Base-by-base conservation (phyloP, 2,888 invertebrate species). In the Zele albiditarsus region DNA sequence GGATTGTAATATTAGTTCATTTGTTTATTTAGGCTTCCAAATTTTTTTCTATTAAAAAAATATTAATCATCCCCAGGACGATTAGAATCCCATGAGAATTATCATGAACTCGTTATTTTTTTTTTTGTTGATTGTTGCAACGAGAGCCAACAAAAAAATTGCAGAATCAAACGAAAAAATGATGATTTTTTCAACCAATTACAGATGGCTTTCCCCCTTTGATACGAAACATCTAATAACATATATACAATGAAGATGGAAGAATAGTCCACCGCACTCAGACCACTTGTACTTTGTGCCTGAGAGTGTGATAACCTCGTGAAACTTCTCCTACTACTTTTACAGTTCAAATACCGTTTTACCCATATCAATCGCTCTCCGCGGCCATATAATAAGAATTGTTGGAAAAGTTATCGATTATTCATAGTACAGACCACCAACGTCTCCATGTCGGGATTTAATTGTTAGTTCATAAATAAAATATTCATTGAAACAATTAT, bases 231-330 rank as follows among this genome's bases (percentile, higher is more conserved):
- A 46, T 16, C 16, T 14, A 46, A n/a, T 46, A n/a, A 46, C 4
- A 46, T 16, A 46, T 20, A 20, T 53, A 10, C 33, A 38, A 38
- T 65, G 20, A 6, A 53, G 20, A 53, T 53, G 53, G n/a, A 10
- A 53, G 53, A 53, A 20, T 53, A 53, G 20, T 68, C 68, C 77
- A 83, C 81, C 85, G 83, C 83, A 84, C 84, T 84, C 82, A 74
- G 74, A 84, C 85, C 86, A 84, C 84, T 84, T 86, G 89, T 85
- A 88, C 88, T 88, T 88, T 88, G 87, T 76, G 85, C 88, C 78
- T 77, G 82, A 83, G 84, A 85, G 85, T 78, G 71, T 74, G 88
- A 89, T 89, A 89, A 89, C 89, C 88, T 85, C 80, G 75, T 80
- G 73, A 73, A 78, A 74, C 74, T 73, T 79, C 74, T 77, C 78